Evolutionary conservation across 1,140 invertebrate genomes (phyloP).

Genomic region (Drosophila saltans): DNA sequence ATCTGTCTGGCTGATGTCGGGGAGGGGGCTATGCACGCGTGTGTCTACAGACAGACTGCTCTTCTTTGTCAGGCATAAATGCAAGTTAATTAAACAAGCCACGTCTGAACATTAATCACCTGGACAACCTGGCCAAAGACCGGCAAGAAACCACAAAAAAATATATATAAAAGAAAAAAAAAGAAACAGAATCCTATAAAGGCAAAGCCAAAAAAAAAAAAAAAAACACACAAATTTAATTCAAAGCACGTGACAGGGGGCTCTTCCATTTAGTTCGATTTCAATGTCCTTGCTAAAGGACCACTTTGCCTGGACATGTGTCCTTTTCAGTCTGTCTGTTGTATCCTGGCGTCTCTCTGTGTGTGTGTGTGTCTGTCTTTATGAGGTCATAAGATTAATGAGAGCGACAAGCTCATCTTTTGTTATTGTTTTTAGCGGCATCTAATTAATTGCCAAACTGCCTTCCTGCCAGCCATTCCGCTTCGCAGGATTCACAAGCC

Average conservation of each 20-base stretch:
- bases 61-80: constrained; percentile 34
- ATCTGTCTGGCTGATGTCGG: constrained; percentile 1
- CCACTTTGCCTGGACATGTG: constrained; percentile 48
- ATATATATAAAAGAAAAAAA: constrained; percentile 5
- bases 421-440: constrained; percentile 62
- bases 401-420: constrained; percentile 70
- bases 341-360: background rate
- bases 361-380: constrained; percentile 27
- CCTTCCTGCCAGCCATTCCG: constrained; percentile 9
- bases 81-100: constrained; percentile 76
- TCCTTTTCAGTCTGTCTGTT: constrained; percentile 33
- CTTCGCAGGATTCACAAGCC: background rate
- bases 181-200: background rate
- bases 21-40: background rate
- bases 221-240: constrained; percentile 51
- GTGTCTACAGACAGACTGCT: constrained; percentile 5
- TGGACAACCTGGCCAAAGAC: constrained; percentile 44
- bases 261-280: constrained; percentile 27
- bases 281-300: constrained; percentile 42
- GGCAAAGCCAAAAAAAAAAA: constrained; percentile 17
- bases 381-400: constrained; percentile 71
- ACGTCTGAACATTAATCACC: constrained; percentile 71
- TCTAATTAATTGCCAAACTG: constrained; percentile 63
- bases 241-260: constrained; percentile 54
- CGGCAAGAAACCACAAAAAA: constrained; percentile 30